These are phyloP conservation scores for Pseudococcus viburni DNA, from an alignment of 2,888 invertebrate genomes.

Conservation along the genomic window DNA sequence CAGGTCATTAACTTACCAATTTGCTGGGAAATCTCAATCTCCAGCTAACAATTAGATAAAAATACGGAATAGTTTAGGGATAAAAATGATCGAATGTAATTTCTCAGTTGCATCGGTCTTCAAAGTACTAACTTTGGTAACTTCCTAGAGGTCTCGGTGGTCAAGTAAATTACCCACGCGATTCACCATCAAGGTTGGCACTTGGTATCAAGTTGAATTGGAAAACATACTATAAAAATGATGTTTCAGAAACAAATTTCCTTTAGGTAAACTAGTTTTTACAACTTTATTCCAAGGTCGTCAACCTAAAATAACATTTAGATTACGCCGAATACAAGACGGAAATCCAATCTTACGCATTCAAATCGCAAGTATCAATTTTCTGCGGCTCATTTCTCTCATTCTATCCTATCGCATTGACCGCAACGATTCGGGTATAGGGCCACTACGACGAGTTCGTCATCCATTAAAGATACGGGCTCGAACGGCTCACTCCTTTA, in stretches of 20 bases:
- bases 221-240: not conserved
- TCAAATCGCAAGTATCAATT: slow-evolving; percentile 6
- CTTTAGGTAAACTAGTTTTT: slow-evolving; percentile 50
- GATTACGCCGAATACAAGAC: slow-evolving; percentile 1
- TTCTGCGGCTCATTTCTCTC: slow-evolving; percentile 17
- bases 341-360: slow-evolving; percentile 32
- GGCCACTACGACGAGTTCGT: not conserved
- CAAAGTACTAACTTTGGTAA: not conserved
- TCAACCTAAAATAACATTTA: slow-evolving; percentile 28
- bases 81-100: not conserved
- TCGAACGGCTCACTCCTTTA: not conserved
- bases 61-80: not conserved
- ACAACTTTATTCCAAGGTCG: slow-evolving; percentile 33
- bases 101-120: not conserved
- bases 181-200: not conserved
- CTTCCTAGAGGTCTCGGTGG: not conserved
- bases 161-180: not conserved
- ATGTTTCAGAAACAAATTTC: slow-evolving; percentile 21
- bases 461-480: slow-evolving; percentile 6
- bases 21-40: not conserved
- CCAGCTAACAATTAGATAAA: not conserved
- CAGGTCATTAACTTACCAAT: slow-evolving; percentile 27
- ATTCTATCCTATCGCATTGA: not conserved
- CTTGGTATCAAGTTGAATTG: not conserved
- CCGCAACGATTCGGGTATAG: not conserved